Conservation (phyloP, 1,140 invertebrate genomes). For the Meteorus sp. region DNA sequence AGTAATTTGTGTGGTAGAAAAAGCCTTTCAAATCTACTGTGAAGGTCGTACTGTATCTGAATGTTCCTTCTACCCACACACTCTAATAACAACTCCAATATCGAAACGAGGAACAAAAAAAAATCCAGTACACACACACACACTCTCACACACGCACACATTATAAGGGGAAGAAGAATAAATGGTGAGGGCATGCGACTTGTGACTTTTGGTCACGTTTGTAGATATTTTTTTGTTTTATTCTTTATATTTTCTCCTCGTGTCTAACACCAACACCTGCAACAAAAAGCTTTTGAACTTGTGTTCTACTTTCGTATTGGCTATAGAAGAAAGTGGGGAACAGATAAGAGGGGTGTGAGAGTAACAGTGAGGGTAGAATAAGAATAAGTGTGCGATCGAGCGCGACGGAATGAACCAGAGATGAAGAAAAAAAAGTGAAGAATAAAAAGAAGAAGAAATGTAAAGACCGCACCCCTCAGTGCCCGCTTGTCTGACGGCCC, state of each 20-base stretch:
- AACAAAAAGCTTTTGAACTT: conserved; percentile 28
- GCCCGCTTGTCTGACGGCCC: conserved; percentile 38
- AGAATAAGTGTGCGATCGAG: too few species aligned
- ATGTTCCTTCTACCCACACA: too few species aligned
- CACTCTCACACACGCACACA: too few species aligned
- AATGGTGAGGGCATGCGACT: conserved; percentile 2
- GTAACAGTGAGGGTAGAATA: too few species aligned
- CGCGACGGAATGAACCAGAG: too few species aligned
- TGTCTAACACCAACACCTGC: not conserved
- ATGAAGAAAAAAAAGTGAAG: not conserved
- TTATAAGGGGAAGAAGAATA: not conserved
- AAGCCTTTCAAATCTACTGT: too few species aligned
- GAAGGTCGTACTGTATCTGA: too few species aligned
- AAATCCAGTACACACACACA: too few species aligned
- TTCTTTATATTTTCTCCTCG: not conserved
- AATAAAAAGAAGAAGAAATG: not conserved
- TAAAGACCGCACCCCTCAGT: conserved; percentile 24
- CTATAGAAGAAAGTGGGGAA: not conserved
- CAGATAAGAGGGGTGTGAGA: not conserved
- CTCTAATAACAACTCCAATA: too few species aligned
- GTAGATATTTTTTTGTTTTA: too few species aligned
- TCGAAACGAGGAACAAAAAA: not conserved
- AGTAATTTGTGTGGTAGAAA: too few species aligned
- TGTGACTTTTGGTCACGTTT: conserved; percentile 9
- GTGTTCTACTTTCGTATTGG: conserved; percentile 5